Evolutionary conservation across 2,888 invertebrate species (phyloP).

Genomic region (Tachina grossa): DNA sequence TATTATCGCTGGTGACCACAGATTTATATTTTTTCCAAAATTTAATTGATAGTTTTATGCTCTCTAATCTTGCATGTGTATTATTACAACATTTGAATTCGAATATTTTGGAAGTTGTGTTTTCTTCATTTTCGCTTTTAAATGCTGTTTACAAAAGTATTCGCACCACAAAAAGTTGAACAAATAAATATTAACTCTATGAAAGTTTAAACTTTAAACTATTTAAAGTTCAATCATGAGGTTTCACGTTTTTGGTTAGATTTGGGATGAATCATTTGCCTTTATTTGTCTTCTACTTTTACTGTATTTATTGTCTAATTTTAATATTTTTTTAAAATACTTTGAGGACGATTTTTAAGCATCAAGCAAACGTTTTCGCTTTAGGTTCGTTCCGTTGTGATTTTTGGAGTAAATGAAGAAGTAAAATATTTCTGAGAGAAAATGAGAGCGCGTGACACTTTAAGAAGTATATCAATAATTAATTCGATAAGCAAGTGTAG

Average conservation of each 20-base stretch:
- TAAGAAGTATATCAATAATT: no score
- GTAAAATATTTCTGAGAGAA: no score
- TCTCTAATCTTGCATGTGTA: no score
- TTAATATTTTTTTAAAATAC: no score
- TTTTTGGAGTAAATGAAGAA: background rate
- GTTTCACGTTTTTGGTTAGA: conserved; percentile 35
- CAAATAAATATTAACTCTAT: conserved; percentile 30
- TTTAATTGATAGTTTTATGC: no score
- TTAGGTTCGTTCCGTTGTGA: background rate
- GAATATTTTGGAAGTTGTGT: conserved; percentile 12
- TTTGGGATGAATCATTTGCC: conserved; percentile 5
- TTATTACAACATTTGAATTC: conserved; percentile 8
- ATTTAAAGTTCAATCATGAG: conserved; percentile 35
- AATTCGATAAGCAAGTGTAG: no score
- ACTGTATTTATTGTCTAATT: conserved; percentile 8
- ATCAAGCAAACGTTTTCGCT: conserved; percentile 16
- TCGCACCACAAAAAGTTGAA: conserved; percentile 11
- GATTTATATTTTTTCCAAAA: no score
- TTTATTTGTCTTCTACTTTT: background rate
- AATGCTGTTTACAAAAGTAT: conserved; percentile 22
- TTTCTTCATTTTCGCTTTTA: conserved; percentile 22
- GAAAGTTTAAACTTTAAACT: conserved; percentile 4
- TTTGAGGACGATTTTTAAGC: conserved; percentile 46
- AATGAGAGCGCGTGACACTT: no score
- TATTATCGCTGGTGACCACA: no score